Base-by-base conservation (phyloP, 2,888 invertebrate genomes). In the Zhuqinia jingwanae region DNA sequence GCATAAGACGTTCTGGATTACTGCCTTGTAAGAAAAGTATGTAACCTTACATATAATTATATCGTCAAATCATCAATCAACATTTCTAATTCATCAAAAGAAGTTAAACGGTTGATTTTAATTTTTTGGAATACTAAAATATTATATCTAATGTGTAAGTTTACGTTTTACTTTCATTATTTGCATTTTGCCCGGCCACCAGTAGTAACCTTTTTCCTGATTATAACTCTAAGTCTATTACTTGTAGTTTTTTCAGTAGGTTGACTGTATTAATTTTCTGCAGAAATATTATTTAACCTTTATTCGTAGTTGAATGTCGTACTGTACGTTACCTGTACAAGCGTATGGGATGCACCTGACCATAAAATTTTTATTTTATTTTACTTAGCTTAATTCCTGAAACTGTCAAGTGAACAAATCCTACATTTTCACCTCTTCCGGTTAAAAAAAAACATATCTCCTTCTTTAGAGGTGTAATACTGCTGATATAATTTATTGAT, bases 271-370 rank as follows among this genome's bases (percentile, higher is more conserved):
- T n/a, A n/a, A n/a, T n/a, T n/a, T n/a, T n/a, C n/a, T n/a, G n/a
- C n/a, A n/a, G n/a, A n/a, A n/a, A n/a, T n/a, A 36, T 36, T 53
- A 8, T n/a, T 53, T n/a, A 17, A 17, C 15, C 2, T 58, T n/a
- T 22, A 58, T 58, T 58, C 20, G 22, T 50, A 50, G 13, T 10
- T n/a, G 50, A 50, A 50, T 50, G n/a, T 15, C 11, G 36, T 73
- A 25, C 30, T 82, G 27, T 56, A 60, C 15, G 42, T 77, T 77
- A 77, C 20, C 76, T 83, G 83, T 83, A 83, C 83, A 83, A 83
- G 83, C 83, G 83, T 83, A 83, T 83, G 75, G 83, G 77, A 83
- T 83, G 83, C 83, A 83, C 76, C 83, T 83, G 56, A 68, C 53
- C 76, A 63, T 83, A 63, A 15, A 68, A 27, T 50, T 25, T 68